Evolutionary conservation across 2,797 vertebrate genomes (phyloP), one percentile per base, ranked within the genome.

Genomic region (Phataginus tricuspis): DNA sequence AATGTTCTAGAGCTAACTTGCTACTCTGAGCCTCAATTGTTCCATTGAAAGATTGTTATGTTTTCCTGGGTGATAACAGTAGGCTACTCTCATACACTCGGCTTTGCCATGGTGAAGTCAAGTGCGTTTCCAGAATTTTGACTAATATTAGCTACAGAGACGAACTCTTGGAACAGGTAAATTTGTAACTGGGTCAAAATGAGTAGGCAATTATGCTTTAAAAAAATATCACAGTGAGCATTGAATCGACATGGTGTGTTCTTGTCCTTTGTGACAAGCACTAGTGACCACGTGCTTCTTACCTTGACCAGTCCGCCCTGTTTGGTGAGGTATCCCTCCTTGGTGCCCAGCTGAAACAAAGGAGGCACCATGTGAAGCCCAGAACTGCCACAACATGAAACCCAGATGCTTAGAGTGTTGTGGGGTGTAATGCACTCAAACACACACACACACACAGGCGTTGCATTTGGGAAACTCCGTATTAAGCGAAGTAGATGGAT

Each of bases 271-370:
- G 42, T 51, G 84, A 59, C 34, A 0, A 9, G 37, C 39, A 1
- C 8, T 1, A 61, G 57, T 57, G 21, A 74, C 59, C 10, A 5
- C 21, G 1, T 0, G 21, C 84, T 92, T 59, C 98, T 99, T 98
- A 99, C 99, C 99, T 99, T 99, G 83, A 99, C 98, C 86, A 99
- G 94, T 31, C 98, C 99, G n/a, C 99, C 99, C 98, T 99, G 99
- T 98, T 99, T 99, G 97, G 99, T 98, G 95, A 99, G 99, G 96
- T 99, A 99, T 6, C 99, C 99, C 98, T 99, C 99, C 96, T 99
- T 99, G 7, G 99, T 99, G 31, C 99, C 99, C 42, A 99, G 98
- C 99, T 99, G 98, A 66, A 97, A 97, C 97, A 98, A 87, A 83
- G 96, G 45, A 84, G 87, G 11, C 11, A 55, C 1, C 0, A 0